Base-by-base conservation (phyloP, 2,113 vertebrate species). In the Forbesichthys papilliferus region DNA sequence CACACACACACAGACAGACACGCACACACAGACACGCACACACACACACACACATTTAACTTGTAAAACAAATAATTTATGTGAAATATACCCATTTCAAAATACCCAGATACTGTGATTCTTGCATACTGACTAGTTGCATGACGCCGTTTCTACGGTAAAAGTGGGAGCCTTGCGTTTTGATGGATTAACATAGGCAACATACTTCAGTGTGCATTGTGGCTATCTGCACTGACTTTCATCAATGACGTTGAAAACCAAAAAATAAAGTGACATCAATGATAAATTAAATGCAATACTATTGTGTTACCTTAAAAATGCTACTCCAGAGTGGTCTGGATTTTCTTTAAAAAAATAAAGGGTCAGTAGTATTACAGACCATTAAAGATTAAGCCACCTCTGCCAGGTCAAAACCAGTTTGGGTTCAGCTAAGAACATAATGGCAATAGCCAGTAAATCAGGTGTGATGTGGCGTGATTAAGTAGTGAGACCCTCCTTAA, bases 1-100 rank as follows among this genome's bases (percentile, higher is more conserved):
- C 13, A 71, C 66, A 84, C 83, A 85, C 73, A 73, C 13, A 71
- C 66, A 84, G 82, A 85, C 81, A 87, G 77, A 79, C 27, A 79
- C 13, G 54, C 69, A 71, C 66, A 84, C 83, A 85, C 81, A 87
- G 77, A 79, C 27, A 79, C 13, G 54, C 69, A 88, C 71, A 73
- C 13, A 71, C 66, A 84, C 83, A 85, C 81, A 87, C 78, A 79
- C 27, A 79, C 13, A 56, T 67, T 66, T 52, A 16, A 57, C 54
- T 67, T 65, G 54, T 46, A 48, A 75, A 61, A 68, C 54, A 57
- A 71, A 69, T 42, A 73, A n/a, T 75, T 73, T 84, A 85, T 70
- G 59, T 10, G 33, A 27, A 27, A 27, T 27, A 2, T 84, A 78
- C 81, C 68, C 72, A 76, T 66, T 80, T 79, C 73, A 71, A 80